Percentiles rank a stretch among this genome's conserved stretches.
Conservation (phyloP, 1,140 invertebrate species). For the Caenorhabditis remanei region DNA sequence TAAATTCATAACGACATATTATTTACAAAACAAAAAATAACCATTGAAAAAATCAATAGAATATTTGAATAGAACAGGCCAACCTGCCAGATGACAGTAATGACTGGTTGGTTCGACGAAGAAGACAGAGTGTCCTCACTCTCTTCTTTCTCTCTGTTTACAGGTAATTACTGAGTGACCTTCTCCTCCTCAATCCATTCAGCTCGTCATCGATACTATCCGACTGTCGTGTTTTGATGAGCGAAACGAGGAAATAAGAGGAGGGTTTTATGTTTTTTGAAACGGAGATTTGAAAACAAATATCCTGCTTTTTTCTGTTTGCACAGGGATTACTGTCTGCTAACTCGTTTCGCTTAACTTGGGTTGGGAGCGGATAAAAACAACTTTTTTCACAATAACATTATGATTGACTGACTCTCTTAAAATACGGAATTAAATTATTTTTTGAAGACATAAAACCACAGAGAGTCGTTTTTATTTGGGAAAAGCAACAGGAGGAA, state of each 20-base stretch:
- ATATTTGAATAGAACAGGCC: too few species aligned
- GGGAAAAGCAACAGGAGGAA: not conserved
- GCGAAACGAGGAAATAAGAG: not conserved
- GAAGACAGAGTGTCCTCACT: not conserved
- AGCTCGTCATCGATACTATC: not conserved
- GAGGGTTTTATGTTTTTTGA: not conserved
- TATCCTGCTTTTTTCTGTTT: too few species aligned
- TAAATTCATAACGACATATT: too few species aligned
- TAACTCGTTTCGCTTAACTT: too few species aligned
- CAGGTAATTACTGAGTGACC: slow-evolving; percentile 28
- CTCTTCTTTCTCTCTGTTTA: not conserved
- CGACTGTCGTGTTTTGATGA: slow-evolving; percentile 3
- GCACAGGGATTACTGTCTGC: too few species aligned
- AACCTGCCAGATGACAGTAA: not conserved
- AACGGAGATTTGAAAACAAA: not conserved
- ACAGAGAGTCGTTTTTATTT: not conserved
- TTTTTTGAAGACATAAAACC: too few species aligned
- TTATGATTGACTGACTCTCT: too few species aligned
- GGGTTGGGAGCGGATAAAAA: too few species aligned
- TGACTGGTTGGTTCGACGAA: not conserved
- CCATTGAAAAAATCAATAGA: too few species aligned
- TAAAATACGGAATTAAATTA: too few species aligned
- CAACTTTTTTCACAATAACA: too few species aligned
- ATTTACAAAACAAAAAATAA: too few species aligned
- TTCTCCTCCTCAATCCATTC: not conserved